Evolutionary conservation across 2,797 vertebrate genomes (phyloP).

Genomic region (Pipistrellus nathusii): DNA sequence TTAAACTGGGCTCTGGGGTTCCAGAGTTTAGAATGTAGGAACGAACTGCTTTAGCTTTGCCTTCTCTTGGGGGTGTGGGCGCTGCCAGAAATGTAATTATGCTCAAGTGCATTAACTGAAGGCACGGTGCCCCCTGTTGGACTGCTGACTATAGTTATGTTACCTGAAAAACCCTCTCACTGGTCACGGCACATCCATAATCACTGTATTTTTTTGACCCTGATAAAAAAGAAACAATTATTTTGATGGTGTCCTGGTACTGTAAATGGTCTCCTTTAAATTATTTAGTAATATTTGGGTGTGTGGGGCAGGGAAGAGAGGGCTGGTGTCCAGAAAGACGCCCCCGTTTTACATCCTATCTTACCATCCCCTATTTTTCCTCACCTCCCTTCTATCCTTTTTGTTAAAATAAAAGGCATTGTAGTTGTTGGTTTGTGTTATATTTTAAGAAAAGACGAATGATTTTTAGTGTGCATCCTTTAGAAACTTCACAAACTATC

Average conservation of each 20-base stretch:
- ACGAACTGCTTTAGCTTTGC: slow-evolving; percentile 88
- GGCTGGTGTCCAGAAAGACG: slow-evolving; percentile 91
- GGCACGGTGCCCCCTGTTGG: slow-evolving; percentile 89
- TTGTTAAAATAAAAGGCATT: slow-evolving; percentile 93
- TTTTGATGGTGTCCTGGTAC: slow-evolving; percentile 94
- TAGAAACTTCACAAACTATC: slow-evolving; percentile 21
- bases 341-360: slow-evolving; percentile 90
- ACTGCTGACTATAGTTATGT: slow-evolving; percentile 87
- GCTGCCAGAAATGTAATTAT: slow-evolving; percentile 86
- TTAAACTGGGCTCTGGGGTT: slow-evolving; percentile 86
- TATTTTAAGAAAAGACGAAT: slow-evolving; percentile 70
- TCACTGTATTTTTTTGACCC: slow-evolving; percentile 94
- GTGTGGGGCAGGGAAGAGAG: slow-evolving; percentile 85
- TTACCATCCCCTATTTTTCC: slow-evolving; percentile 90
- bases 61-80: slow-evolving; percentile 85
- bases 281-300: slow-evolving; percentile 95
- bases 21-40: slow-evolving; percentile 87
- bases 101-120: slow-evolving; percentile 87
- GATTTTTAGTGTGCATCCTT: background rate
- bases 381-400: slow-evolving; percentile 79
- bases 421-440: slow-evolving; percentile 83
- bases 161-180: slow-evolving; percentile 85
- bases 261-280: slow-evolving; percentile 95
- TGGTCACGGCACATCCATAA: slow-evolving; percentile 90
- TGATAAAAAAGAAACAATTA: slow-evolving; percentile 87